Percentiles rank a stretch among this genome's conserved stretches.
phyloP scores from a whole-genome alignment of 2,888 invertebrate species.

The Gymnosoma rotundatum region DNA sequence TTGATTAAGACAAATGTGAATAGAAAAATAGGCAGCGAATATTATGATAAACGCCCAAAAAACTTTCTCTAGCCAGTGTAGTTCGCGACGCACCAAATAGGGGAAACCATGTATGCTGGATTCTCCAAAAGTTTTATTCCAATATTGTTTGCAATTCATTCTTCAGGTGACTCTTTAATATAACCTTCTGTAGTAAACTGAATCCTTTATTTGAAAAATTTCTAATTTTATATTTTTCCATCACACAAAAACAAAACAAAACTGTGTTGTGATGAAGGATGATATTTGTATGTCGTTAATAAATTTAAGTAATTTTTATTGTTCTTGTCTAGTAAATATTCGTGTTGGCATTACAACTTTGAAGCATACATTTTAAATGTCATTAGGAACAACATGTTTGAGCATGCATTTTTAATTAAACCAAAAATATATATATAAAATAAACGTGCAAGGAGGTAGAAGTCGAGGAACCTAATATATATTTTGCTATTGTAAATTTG shows the following conservation, averaged over 20 bases:
- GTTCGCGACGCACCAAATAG: slow-evolving; percentile 75
- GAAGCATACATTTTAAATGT: background rate
- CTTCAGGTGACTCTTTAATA: background rate
- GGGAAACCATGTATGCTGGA: slow-evolving; percentile 79
- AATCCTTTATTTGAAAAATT: background rate
- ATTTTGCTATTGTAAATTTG: no score
- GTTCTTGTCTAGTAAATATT: slow-evolving; percentile 16
- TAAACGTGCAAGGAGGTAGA: slow-evolving; percentile 15
- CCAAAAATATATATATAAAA: background rate
- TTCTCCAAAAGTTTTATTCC: slow-evolving; percentile 74
- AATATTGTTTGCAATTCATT: slow-evolving; percentile 69
- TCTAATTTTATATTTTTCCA: background rate
- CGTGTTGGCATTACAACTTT: background rate
- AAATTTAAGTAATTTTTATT: slow-evolving; percentile 61
- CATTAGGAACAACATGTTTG: slow-evolving; percentile 25
- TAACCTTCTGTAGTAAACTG: background rate
- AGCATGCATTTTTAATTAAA: slow-evolving; percentile 53
- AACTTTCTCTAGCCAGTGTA: slow-evolving; percentile 77
- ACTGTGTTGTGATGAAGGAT: slow-evolving; percentile 27
- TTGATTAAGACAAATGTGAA: slow-evolving; percentile 75
- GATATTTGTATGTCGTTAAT: slow-evolving; percentile 29
- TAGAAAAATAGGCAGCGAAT: slow-evolving; percentile 75
- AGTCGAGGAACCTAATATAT: no score
- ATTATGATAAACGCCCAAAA: slow-evolving; percentile 77
- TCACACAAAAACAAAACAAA: background rate